Base-by-base conservation (phyloP, 1,140 invertebrate genomes). In the Cydia fagiglandana region DNA sequence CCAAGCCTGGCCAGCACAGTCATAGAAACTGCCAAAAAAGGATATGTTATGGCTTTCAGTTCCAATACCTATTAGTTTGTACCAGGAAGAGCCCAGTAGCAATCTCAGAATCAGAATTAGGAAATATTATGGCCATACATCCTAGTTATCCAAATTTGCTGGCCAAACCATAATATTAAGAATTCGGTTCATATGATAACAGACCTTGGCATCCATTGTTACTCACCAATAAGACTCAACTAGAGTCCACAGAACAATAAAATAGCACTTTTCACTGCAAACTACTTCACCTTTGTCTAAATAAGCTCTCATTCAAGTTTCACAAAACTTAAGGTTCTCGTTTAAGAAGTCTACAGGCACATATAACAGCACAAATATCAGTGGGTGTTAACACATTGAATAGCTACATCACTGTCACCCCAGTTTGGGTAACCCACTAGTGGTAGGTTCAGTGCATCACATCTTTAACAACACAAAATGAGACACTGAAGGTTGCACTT, bases 401-500 rank as follows among this genome's bases (percentile, higher is more conserved):
- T 17, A 70, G 66, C 66, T 70, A 15, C 6, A 20, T 70, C 30
- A 41, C 66, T 41, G 20, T 12, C 56, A 70, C 66, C 56, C 64
- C 38, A 53, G 50, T n/a, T 20, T 17, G 30, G 38, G 41, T 41
- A 17, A 20, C 30, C 66, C 66, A 70, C 66, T 70, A 45, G 9
- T 20, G 12, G n/a, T 70, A 15, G 34, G 66, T 38, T 45, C n/a
- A 50, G 28, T 73, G 41, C 41, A 70, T 17, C 66, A 73, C 73
- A 73, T 73, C 17, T 47, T 53, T 6, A 73, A 50, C 28, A 28
- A 47, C 73, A 73, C 73, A 50, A 73, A 47, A 17, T 50, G 38
- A 17, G 73, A 73, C 41, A 47, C 47, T 73, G 20, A 12, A 47
- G 13, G 84, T 81, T 82, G 66, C 85, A 86, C 84, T 83, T 74